These are phyloP conservation scores for Taurulus bubalis DNA, from an alignment of 2,113 vertebrate species.

Conservation along the genomic window DNA sequence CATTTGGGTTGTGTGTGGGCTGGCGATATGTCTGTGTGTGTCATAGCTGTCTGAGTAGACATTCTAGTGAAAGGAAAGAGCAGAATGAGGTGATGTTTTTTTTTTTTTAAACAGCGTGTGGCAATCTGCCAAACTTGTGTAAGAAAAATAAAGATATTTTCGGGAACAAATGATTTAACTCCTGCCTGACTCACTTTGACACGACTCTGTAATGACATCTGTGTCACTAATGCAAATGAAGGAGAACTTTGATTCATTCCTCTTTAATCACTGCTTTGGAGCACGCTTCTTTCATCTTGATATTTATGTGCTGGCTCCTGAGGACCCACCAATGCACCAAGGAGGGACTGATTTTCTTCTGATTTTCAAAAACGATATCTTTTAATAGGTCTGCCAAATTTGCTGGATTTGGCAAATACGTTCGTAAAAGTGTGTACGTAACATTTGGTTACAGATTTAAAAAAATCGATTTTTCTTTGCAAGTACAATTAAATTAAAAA, in stretches of 20 bases:
- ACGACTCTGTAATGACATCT: not conserved
- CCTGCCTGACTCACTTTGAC: not conserved
- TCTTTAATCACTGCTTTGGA: constrained; percentile 16
- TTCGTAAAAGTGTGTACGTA: not conserved
- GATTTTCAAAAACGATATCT: constrained; percentile 4
- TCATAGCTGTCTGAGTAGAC: not conserved
- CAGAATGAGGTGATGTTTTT: no score
- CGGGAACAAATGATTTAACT: constrained; percentile 10
- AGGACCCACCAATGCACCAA: not conserved
- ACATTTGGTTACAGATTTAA: constrained; percentile 1
- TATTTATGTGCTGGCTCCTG: constrained; percentile 1
- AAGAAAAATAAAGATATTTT: not conserved
- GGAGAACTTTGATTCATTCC: constrained; percentile 22
- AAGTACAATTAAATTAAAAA: constrained; percentile 32
- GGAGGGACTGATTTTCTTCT: constrained; percentile 2
- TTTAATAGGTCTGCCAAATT: constrained; percentile 4
- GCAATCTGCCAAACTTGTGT: not conserved
- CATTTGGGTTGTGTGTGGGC: not conserved
- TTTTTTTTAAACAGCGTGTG: not conserved
- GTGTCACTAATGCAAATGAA: constrained; percentile 11
- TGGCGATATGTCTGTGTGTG: not conserved
- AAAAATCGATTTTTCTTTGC: constrained; percentile 4
- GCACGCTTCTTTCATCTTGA: not conserved
- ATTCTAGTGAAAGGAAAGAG: not conserved
- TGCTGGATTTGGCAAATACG: not conserved